Evolutionary conservation across 2,888 invertebrate genomes (phyloP).

Genomic region (Mongoloraphidia duomilia): DNA sequence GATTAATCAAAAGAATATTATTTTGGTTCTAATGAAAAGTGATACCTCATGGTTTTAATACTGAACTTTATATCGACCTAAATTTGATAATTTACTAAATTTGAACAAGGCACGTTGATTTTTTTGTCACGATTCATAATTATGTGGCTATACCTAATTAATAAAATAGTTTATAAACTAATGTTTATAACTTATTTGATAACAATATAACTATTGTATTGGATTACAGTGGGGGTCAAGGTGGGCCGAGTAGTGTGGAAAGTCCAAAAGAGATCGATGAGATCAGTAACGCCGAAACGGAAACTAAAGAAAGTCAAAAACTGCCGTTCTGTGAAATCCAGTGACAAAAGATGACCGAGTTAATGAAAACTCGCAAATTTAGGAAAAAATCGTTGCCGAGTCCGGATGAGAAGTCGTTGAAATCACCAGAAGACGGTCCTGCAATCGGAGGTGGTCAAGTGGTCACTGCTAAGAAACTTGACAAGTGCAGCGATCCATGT

Average conservation of each 20-base stretch:
- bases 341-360: conserved; percentile 51
- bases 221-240: conserved; percentile 36
- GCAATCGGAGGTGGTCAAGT: conserved; percentile 24
- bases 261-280: conserved; percentile 48
- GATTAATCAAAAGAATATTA: no score
- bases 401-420: conserved; percentile 27
- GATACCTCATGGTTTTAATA: no score
- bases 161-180: no score
- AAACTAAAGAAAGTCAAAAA: conserved; percentile 50
- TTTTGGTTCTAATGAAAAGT: no score
- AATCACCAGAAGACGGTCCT: neutral
- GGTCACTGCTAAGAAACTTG: conserved; percentile 11
- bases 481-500: conserved; percentile 26
- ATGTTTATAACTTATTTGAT: no score
- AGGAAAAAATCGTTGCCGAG: conserved; percentile 19
- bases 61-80: no score
- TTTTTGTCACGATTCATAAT: no score
- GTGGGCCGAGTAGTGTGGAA: conserved; percentile 39
- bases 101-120: no score
- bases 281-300: conserved; percentile 38
- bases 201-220: no score
- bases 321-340: conserved; percentile 60
- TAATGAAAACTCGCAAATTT: conserved; percentile 33
- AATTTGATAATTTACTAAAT: no score
- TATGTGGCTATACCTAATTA: no score